phyloP scores from a whole-genome alignment of 2,113 vertebrate genomes.

The Callionymus lyra region DNA sequence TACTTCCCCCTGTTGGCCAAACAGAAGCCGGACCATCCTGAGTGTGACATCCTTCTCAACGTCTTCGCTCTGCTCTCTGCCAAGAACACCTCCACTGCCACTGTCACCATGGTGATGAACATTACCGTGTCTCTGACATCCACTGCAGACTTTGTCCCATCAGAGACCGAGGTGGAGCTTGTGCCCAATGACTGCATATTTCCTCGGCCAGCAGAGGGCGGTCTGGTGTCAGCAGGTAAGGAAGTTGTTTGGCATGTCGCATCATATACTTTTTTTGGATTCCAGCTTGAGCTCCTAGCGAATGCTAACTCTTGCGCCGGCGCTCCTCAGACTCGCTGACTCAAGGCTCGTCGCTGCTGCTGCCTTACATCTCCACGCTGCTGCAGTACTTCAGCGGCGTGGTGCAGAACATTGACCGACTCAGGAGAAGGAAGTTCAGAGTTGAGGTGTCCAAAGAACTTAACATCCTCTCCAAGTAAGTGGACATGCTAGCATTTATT shows the following conservation, averaged over 20 bases:
- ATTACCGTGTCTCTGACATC: conserved; percentile 79
- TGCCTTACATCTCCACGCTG: conserved; percentile 81
- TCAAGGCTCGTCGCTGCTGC: conserved; percentile 75
- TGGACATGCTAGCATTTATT: conserved; percentile 2
- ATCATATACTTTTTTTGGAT: neutral
- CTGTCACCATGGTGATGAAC: conserved; percentile 78
- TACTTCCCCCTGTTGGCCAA: conserved; percentile 87
- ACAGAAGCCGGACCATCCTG: conserved; percentile 72
- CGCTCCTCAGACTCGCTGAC: conserved; percentile 68
- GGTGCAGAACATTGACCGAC: conserved; percentile 73
- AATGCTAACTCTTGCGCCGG: neutral
- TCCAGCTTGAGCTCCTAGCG: neutral
- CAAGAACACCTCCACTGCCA: conserved; percentile 74
- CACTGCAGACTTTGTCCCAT: conserved; percentile 73
- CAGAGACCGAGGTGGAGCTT: conserved; percentile 62
- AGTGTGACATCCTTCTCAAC: conserved; percentile 77
- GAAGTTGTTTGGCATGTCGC: neutral
- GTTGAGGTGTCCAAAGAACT: conserved; percentile 87
- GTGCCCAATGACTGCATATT: conserved; percentile 63
- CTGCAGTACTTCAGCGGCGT: conserved; percentile 80
- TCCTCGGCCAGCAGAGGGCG: conserved; percentile 38
- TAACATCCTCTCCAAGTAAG: conserved; percentile 93
- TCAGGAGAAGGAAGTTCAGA: conserved; percentile 83
- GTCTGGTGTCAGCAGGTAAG: conserved; percentile 59
- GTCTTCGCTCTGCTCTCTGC: conserved; percentile 82